Conservation (phyloP, 2,113 vertebrate genomes). For the Balaeniceps rex region DNA sequence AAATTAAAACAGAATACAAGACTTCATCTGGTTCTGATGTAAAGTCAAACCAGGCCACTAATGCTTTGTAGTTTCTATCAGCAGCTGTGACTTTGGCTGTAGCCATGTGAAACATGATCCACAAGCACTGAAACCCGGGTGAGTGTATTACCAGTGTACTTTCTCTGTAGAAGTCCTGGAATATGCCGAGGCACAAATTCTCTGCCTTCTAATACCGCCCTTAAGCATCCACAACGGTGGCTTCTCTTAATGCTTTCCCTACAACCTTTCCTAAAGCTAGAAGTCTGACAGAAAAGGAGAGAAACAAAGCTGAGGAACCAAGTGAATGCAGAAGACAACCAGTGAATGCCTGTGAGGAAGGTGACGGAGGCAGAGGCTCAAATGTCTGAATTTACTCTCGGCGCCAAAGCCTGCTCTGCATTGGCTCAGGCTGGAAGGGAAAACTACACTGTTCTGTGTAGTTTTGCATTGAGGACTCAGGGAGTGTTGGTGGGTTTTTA, state of each 20-base stretch:
- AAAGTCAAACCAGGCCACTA: neutral
- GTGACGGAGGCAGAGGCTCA: neutral
- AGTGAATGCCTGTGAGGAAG: neutral
- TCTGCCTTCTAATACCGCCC: neutral
- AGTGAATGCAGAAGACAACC: neutral
- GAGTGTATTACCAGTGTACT: neutral
- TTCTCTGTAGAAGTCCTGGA: neutral
- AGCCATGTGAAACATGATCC: neutral
- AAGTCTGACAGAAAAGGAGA: neutral
- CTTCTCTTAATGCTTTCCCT: neutral
- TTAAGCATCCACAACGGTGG: neutral
- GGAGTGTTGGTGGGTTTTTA: neutral
- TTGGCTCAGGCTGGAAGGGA: neutral
- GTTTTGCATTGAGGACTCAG: neutral
- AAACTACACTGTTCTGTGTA: neutral
- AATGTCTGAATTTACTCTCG: neutral
- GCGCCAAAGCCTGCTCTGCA: neutral
- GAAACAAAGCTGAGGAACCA: neutral
- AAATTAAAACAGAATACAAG: neutral
- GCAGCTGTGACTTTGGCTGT: rapidly evolving
- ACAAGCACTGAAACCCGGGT: neutral
- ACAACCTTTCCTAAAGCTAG: neutral
- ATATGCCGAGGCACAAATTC: neutral
- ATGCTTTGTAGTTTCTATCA: neutral
- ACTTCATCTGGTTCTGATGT: neutral